phyloP scores from a whole-genome alignment of 2,888 invertebrate genomes.

The Oeneis ivallda region DNA sequence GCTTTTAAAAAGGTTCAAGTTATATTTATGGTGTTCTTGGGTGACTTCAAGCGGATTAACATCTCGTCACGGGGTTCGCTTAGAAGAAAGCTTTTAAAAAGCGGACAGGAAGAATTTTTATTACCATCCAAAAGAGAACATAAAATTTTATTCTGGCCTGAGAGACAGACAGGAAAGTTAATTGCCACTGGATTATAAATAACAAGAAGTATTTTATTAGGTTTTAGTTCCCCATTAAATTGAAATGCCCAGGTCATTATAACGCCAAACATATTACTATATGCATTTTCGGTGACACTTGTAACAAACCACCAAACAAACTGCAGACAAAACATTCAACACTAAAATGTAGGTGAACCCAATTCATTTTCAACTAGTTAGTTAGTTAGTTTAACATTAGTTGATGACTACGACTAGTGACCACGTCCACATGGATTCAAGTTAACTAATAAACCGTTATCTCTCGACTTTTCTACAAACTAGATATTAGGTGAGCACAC shows the following conservation, averaged over 20 bases:
- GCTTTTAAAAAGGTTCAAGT: slow-evolving; percentile 47
- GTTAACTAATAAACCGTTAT: too few species aligned
- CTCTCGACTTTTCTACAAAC: too few species aligned
- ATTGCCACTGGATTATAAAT: slow-evolving; percentile 50
- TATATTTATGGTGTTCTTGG: slow-evolving; percentile 54
- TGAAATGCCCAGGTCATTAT: slow-evolving; percentile 18
- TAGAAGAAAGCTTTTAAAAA: slow-evolving; percentile 64
- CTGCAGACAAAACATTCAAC: background rate
- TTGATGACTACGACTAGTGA: too few species aligned
- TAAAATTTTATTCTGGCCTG: slow-evolving; percentile 65
- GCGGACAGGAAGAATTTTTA: slow-evolving; percentile 69
- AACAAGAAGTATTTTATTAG: slow-evolving; percentile 37
- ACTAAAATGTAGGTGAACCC: background rate
- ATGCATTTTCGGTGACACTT: background rate
- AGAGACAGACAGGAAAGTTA: slow-evolving; percentile 58
- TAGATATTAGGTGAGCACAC: too few species aligned
- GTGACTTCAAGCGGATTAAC: slow-evolving; percentile 59
- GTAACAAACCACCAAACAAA: slow-evolving; percentile 2
- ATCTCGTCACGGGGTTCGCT: slow-evolving; percentile 53
- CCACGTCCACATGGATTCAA: too few species aligned
- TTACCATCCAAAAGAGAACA: slow-evolving; percentile 60
- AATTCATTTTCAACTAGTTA: background rate
- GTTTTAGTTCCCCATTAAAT: slow-evolving; percentile 39
- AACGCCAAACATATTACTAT: slow-evolving; percentile 12
- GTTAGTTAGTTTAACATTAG: too few species aligned